Percentiles rank a stretch among this genome's conserved stretches.
phyloP scores from a whole-genome alignment of 2,113 vertebrate species.

The Neopipo cinnamomea region DNA sequence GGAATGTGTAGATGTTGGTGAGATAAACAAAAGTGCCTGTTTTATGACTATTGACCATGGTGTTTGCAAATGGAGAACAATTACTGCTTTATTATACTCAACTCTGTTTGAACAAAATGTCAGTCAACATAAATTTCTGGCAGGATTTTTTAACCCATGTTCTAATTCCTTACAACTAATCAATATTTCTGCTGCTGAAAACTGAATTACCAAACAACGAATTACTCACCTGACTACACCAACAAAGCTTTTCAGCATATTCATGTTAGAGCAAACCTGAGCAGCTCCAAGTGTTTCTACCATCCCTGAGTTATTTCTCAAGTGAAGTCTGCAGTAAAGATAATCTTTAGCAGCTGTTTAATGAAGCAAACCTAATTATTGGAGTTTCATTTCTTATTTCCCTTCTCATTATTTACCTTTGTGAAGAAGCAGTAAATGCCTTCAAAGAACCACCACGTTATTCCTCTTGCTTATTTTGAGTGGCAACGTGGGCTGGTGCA shows the following conservation, averaged over 20 bases:
- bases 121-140: neutral
- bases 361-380: constrained; percentile 35
- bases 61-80: neutral
- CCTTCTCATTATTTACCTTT: constrained; percentile 15
- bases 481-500: neutral
- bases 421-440: neutral
- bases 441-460: neutral
- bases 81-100: neutral
- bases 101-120: neutral
- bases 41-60: neutral
- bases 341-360: constrained; percentile 5
- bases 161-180: neutral
- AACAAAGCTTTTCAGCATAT: neutral
- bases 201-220: neutral
- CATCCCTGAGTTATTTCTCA: neutral
- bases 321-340: neutral
- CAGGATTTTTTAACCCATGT: neutral
- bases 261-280: neutral
- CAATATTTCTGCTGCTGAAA: neutral
- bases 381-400: constrained; percentile 10
- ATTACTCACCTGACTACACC: neutral
- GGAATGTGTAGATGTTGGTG: neutral
- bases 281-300: neutral
- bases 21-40: neutral
- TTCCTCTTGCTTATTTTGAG: neutral